Evolutionary conservation across 2,113 vertebrate genomes (phyloP).

Genomic region (Anhinga anhinga): DNA sequence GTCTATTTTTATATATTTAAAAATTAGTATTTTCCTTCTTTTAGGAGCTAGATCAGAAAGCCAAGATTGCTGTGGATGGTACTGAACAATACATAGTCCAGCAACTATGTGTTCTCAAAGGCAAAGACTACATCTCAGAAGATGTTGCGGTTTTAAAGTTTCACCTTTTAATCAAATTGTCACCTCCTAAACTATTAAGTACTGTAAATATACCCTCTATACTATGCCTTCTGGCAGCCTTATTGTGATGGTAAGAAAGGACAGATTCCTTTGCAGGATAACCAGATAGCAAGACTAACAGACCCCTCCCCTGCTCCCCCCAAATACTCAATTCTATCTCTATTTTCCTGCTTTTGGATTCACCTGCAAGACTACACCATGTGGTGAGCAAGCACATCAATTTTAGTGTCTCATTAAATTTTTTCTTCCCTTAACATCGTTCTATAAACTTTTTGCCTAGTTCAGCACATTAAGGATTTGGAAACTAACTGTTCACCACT

Average conservation of each 20-base stretch:
- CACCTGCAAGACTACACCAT: not conserved
- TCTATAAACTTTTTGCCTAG: slow-evolving; percentile 63
- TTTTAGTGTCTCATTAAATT: not conserved
- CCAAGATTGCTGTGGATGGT: not conserved
- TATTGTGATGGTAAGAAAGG: not conserved
- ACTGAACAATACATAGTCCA: not conserved
- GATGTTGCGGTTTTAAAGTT: not conserved
- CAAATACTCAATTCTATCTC: not conserved
- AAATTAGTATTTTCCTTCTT: not conserved
- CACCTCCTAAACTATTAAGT: not conserved
- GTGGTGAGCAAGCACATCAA: not conserved
- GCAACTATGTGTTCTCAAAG: not conserved
- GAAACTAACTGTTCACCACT: slow-evolving; percentile 58
- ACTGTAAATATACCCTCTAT: not conserved
- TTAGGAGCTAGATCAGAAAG: not conserved
- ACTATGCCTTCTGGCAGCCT: not conserved
- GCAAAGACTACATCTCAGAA: not conserved
- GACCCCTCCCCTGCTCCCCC: not conserved
- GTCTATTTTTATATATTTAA: not conserved
- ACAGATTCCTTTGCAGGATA: not conserved
- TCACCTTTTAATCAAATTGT: not conserved
- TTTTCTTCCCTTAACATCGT: slow-evolving; percentile 5
- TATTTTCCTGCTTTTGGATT: not conserved
- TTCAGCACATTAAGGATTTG: slow-evolving; percentile 66
- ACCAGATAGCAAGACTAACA: not conserved